Evolutionary conservation across 2,113 vertebrate genomes (phyloP), one percentile per base, ranked within the genome.

Genomic region (Nothobranchius furzeri): DNA sequence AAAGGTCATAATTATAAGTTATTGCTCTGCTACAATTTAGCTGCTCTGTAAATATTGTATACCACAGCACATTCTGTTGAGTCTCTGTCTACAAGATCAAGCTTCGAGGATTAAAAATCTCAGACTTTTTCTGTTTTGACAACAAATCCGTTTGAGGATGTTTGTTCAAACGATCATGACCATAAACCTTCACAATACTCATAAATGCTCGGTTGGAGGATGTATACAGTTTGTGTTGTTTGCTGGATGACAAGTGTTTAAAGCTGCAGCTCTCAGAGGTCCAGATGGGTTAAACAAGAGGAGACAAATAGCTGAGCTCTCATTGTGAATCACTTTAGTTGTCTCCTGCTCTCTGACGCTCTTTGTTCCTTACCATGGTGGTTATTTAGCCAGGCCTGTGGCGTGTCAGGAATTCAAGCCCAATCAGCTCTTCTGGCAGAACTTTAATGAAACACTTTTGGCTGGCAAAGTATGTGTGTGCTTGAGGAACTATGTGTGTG

Each of bases 371-470:
- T 25, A 40, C 25, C 48, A 59, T 76, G 1, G 30, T 40, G 25
- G 45, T 70, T 64, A 74, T 80, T 80, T 81, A 68, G 64, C 67
- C n/a, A 80, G 72, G 76, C 55, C 72, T 60, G 73, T 55, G 54
- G 71, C 71, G 71, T 75, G 70, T 84, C 76, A 59, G 42, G 54
- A 71, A 75, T 84, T 83, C 58, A 70, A 58, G 61, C 60, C 58
- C 56, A 20, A 76, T 73, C 57, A 77, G 70, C 48, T 83, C 79
- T 13, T 25, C 77, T 83, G 75, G 85, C 77, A 82, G 65, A 66
- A 66, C 81, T 85, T 82, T 78, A 85, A 85, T 88, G 76, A 83
- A 88, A 81, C 64, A 60, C 59, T 75, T 69, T 78, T 72, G 72
- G 66, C 62, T 75, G 68, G 36, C 36, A 68, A 50, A 50, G 62